Conservation (phyloP, 1,140 invertebrate genomes). For the Teleopsis dalmanni region DNA sequence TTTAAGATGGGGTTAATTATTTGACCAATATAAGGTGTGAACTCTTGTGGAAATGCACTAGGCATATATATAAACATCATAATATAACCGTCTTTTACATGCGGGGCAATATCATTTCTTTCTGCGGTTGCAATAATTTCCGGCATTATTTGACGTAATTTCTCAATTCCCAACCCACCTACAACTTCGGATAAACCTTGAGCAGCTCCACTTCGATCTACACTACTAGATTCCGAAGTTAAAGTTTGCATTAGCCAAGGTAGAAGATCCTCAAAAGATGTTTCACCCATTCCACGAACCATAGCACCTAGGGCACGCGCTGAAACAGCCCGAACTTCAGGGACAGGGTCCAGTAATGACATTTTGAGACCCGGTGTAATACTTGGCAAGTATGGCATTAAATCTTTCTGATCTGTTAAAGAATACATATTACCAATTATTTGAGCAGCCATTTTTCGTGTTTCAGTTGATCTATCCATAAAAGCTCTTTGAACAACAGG, state of each 20-base stretch:
- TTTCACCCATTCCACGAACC: slow-evolving; percentile 93
- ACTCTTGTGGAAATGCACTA: slow-evolving; percentile 88
- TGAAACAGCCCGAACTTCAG: slow-evolving; percentile 88
- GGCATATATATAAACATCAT: slow-evolving; percentile 99
- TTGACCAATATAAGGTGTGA: slow-evolving; percentile 92
- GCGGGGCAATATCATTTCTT: slow-evolving; percentile 87
- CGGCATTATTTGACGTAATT: slow-evolving; percentile 94
- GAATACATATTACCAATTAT: slow-evolving; percentile 99
- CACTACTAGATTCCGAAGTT: slow-evolving; percentile 91
- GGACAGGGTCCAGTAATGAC: slow-evolving; percentile 94
- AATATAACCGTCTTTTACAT: slow-evolving; percentile 98
- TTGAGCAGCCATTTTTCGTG: slow-evolving; percentile 96
- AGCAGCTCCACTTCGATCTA: slow-evolving; percentile 96
- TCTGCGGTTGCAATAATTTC: slow-evolving; percentile 96
- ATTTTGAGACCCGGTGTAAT: slow-evolving; percentile 96
- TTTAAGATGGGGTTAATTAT: slow-evolving; percentile 97
- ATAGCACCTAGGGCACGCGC: slow-evolving; percentile 93
- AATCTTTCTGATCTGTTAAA: slow-evolving; percentile 96
- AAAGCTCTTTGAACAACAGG: slow-evolving; percentile 96
- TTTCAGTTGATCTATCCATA: slow-evolving; percentile 94
- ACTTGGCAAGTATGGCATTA: slow-evolving; percentile 91
- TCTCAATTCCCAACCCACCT: slow-evolving; percentile 88
- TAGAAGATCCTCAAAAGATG: slow-evolving; percentile 87
- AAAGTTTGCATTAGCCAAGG: slow-evolving; percentile 98
- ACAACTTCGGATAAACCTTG: slow-evolving; percentile 94